Evolutionary conservation across 2,797 vertebrate species (phyloP), one percentile per base, ranked within the genome.

Genomic region (Melanotaenia pygmaea): DNA sequence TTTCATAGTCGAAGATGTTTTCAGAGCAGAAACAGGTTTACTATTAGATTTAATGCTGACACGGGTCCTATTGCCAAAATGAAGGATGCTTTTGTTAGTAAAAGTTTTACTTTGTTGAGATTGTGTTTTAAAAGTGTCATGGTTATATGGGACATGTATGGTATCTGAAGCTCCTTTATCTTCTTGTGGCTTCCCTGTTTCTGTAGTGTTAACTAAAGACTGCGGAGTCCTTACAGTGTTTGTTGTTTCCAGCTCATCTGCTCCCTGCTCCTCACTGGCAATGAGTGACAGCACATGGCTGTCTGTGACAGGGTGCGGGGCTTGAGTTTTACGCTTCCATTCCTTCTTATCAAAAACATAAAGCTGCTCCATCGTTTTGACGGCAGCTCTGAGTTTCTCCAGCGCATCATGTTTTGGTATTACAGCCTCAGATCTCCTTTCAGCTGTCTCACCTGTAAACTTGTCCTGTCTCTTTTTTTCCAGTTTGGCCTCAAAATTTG

Each of bases 301-400:
- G 85, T 94, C 96, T 0, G 93, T 93, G 77, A 96, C 89, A 0
- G 94, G 95, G n/a, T 91, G 87, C 0, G 96, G 95, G 18, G 92
- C 86, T 67, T 96, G 95, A 5, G 93, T 95, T 85, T 96, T 97
- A 28, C 98, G 96, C 79, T 97, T 98, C 98, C 98, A 99, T 74
- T 98, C 97, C 3, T 97, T 96, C 54, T 95, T 93, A 77, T 96
- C 94, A 82, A 97, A 98, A 72, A 97, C 96, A 61, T 99, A 99
- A 7, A 99, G 95, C 82, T 99, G 96, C 70, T 99, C 98, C 98
- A 99, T 99, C 2, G 96, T 98, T 85, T 96, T 95, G 38, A 99
- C 98, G 0, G 98, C 98, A 0, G 98, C 98, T 7, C 96, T 97
- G 32, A 99, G 93, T 87, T 99, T 99, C 91, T 99, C 96, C 71